Conservation (phyloP, 2,113 vertebrate genomes). For the Thunnus thynnus region DNA sequence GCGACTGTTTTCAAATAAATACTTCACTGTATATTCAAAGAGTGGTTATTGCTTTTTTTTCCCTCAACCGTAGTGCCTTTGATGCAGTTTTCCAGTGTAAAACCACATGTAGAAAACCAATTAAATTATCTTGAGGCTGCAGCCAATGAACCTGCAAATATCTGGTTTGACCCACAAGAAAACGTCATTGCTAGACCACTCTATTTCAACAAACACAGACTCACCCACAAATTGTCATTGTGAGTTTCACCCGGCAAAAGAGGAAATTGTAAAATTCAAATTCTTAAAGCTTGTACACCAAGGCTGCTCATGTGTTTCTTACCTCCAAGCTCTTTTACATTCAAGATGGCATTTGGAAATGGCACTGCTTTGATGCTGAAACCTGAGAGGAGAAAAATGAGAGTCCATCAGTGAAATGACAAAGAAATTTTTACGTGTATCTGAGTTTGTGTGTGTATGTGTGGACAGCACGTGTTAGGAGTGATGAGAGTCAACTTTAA, state of each 20-base stretch:
- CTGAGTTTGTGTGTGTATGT: background rate
- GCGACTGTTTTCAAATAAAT: background rate
- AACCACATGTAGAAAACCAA: background rate
- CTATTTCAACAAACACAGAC: background rate
- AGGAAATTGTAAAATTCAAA: background rate
- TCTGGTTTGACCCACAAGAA: background rate
- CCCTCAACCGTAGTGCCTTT: background rate
- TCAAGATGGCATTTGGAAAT: constrained; percentile 96
- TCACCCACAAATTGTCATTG: background rate
- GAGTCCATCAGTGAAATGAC: constrained; percentile 30
- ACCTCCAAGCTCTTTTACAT: constrained; percentile 99
- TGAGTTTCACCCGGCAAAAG: background rate
- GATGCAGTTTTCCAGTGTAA: background rate
- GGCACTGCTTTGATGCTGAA: constrained; percentile 99
- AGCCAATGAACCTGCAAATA: constrained; percentile 1
- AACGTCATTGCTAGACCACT: no score
- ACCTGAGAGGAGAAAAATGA: constrained; percentile 86
- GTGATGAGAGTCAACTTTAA: constrained; percentile 23
- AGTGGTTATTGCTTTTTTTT: background rate
- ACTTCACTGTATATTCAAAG: background rate
- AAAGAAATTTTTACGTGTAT: background rate
- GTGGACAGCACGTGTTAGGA: constrained; percentile 30
- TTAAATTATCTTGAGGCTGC: background rate
- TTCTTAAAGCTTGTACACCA: background rate
- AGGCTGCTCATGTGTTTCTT: constrained; percentile 61